phyloP scores from a whole-genome alignment of 2,797 vertebrate genomes.

The Erethizon dorsatum region DNA sequence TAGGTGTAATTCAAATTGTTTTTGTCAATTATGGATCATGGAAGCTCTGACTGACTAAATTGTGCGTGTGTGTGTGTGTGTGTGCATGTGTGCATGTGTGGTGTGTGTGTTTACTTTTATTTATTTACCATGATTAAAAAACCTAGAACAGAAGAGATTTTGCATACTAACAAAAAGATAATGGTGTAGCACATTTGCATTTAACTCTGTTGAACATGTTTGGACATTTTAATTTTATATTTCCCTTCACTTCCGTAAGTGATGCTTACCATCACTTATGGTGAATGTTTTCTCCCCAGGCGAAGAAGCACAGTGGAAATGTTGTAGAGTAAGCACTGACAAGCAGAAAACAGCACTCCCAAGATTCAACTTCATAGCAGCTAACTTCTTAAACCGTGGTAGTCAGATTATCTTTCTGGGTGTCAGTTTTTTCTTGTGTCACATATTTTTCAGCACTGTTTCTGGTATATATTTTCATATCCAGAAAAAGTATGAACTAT shows the following conservation, averaged over 20 bases:
- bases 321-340: not conserved
- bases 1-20: slow-evolving; percentile 12
- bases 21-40: not conserved
- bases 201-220: slow-evolving; percentile 63
- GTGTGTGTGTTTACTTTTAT: slow-evolving; percentile 36
- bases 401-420: slow-evolving; percentile 56
- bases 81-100: not conserved
- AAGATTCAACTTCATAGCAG: slow-evolving; percentile 42
- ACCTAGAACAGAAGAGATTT: slow-evolving; percentile 27
- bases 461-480: slow-evolving; percentile 64
- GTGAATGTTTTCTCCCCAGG: not conserved
- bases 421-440: not conserved
- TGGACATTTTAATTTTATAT: slow-evolving; percentile 17
- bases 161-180: slow-evolving; percentile 36
- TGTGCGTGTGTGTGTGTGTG: not conserved
- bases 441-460: slow-evolving; percentile 54
- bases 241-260: slow-evolving; percentile 59
- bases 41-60: slow-evolving; percentile 51
- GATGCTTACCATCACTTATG: slow-evolving; percentile 23
- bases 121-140: slow-evolving; percentile 55
- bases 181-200: slow-evolving; percentile 1
- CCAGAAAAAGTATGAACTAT: not conserved
- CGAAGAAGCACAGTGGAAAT: slow-evolving; percentile 16
- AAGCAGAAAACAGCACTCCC: not conserved
- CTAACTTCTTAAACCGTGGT: slow-evolving; percentile 43